Evolutionary conservation across 23 tunicate genomes (phyloP).

Genomic region (Ciona savignyi): DNA sequence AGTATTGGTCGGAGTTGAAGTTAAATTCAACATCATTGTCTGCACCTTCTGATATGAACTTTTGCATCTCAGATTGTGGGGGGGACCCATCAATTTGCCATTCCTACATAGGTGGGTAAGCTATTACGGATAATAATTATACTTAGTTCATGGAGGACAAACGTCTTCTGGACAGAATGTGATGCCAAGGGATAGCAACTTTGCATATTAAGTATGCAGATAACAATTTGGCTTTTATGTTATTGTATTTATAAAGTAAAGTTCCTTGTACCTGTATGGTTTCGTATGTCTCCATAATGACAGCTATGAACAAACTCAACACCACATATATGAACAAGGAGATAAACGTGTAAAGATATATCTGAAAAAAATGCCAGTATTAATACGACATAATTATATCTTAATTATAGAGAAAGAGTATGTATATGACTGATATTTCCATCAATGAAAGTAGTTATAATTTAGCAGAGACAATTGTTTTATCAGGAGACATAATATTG

Average conservation of each 20-base stretch:
- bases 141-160: too few species aligned
- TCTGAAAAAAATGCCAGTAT: constrained; percentile 25
- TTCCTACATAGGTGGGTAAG: constrained; percentile 13
- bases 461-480: too few species aligned
- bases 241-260: too few species aligned
- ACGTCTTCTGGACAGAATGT: too few species aligned
- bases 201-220: too few species aligned
- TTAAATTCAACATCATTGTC: constrained; percentile 15
- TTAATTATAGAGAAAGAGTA: too few species aligned
- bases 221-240: too few species aligned
- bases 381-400: too few species aligned
- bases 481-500: too few species aligned
- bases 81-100: constrained; percentile 51
- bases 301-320: constrained; percentile 86
- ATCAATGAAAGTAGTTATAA: neutral
- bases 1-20: constrained; percentile 25
- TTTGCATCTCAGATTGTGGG: constrained; percentile 49
- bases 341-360: constrained; percentile 83
- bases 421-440: too few species aligned
- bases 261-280: constrained; percentile 77
- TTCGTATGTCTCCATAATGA: constrained; percentile 92
- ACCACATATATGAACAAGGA: constrained; percentile 90
- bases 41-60: constrained; percentile 29
- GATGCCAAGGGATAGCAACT: too few species aligned
- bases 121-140: too few species aligned